A percentile compares a stretch with the other conserved stretches of the same genome.
Conservation (phyloP, 2,888 invertebrate genomes). For the Zootermopsis nevadensis region DNA sequence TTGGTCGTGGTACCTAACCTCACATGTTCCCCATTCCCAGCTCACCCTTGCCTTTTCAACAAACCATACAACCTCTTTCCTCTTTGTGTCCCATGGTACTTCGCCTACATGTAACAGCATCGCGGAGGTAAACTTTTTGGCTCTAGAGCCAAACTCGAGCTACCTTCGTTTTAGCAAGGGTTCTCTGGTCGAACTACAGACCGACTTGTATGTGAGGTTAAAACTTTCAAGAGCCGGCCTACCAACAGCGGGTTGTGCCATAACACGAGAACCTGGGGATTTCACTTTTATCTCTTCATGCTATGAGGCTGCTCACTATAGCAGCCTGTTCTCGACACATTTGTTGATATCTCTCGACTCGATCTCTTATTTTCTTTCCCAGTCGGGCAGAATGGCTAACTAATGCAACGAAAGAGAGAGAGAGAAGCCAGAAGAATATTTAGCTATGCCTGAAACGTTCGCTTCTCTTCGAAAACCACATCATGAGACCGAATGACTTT, state of each 20-base stretch:
- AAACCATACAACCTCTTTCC: neutral
- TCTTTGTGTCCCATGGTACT: neutral
- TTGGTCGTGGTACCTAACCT: neutral
- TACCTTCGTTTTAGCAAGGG: neutral
- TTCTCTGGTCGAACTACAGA: slow-evolving; percentile 17
- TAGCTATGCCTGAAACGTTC: slow-evolving; percentile 29
- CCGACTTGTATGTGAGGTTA: neutral
- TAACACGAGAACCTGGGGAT: slow-evolving; percentile 16
- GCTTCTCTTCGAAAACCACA: neutral
- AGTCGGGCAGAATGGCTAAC: slow-evolving; percentile 8
- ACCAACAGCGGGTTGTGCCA: neutral
- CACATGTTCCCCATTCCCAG: neutral
- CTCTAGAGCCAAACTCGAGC: neutral
- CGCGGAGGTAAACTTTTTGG: slow-evolving; percentile 23
- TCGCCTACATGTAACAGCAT: slow-evolving; percentile 12
- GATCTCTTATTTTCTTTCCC: slow-evolving; percentile 33
- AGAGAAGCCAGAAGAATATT: neutral
- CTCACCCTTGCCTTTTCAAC: neutral
- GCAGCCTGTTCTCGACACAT: slow-evolving; percentile 38
- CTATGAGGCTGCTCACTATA: neutral
- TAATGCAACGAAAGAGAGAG: slow-evolving; percentile 8
- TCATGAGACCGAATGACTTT: slow-evolving; percentile 35
- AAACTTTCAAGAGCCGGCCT: neutral
- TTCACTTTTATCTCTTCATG: neutral
- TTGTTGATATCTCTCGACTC: slow-evolving; percentile 47